Evolutionary conservation across 2,113 vertebrate genomes (phyloP).

Genomic region (Lontra canadensis): DNA sequence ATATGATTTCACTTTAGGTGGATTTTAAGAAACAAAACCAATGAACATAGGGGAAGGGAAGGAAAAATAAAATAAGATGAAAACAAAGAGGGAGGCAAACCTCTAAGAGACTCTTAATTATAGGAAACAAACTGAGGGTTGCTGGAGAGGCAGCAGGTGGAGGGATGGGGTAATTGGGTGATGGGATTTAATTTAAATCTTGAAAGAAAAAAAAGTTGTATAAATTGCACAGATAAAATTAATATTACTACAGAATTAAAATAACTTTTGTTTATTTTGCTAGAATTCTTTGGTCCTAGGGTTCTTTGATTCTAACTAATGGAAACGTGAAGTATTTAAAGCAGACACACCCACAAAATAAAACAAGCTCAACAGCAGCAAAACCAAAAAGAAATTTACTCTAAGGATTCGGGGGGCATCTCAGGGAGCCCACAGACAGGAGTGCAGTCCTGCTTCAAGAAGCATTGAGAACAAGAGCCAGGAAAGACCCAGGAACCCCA

Average conservation of each 20-base stretch:
- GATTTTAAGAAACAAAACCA: not conserved
- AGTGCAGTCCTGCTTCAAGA: not conserved
- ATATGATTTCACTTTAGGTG: not conserved
- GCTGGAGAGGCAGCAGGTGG: too few species aligned
- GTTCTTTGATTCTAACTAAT: not conserved
- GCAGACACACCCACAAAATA: not conserved
- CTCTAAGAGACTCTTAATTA: too few species aligned
- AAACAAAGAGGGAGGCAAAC: not conserved
- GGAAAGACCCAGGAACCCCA: not conserved
- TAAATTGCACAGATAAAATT: not conserved
- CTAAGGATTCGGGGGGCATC: not conserved
- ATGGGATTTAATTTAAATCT: not conserved
- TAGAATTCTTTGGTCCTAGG: not conserved
- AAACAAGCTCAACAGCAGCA: not conserved
- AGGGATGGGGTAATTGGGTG: too few species aligned
- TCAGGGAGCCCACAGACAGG: not conserved
- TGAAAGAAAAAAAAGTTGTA: not conserved
- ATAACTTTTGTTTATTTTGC: not conserved
- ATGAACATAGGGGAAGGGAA: not conserved
- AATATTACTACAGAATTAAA: not conserved
- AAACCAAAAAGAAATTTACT: not conserved
- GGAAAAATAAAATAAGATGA: not conserved
- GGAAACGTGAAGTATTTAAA: not conserved
- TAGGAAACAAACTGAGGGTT: too few species aligned
- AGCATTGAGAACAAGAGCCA: not conserved